A percentile compares a stretch with the other conserved stretches of the same genome.
Evolutionary conservation across 2,888 invertebrate species (phyloP).

Genomic region (Apamea epomidion): DNA sequence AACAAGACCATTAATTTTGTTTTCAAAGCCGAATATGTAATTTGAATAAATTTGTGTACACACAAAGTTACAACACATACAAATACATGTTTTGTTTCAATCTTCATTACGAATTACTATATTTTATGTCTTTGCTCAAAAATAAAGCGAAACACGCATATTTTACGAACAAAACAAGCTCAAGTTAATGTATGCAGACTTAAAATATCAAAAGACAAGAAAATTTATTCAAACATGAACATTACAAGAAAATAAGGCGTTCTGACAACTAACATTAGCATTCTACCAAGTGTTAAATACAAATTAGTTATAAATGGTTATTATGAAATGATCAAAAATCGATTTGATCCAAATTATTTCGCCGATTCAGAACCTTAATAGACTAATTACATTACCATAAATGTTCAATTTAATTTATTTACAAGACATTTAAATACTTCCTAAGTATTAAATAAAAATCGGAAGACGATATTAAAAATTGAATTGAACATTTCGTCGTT

Average conservation of each 20-base stretch:
- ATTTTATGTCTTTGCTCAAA: constrained; percentile 55
- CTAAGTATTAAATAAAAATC: constrained; percentile 63
- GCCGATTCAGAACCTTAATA: constrained; percentile 44
- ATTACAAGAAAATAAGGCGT: constrained; percentile 50
- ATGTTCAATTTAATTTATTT: constrained; percentile 56
- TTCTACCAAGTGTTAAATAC: constrained; percentile 43
- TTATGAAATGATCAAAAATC: constrained; percentile 52
- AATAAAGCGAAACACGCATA: constrained; percentile 60
- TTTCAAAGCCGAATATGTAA: constrained; percentile 22
- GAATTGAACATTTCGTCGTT: constrained; percentile 82
- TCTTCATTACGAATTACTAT: constrained; percentile 49
- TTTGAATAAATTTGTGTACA: constrained; percentile 56
- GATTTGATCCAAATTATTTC: constrained; percentile 44
- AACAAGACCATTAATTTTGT: constrained; percentile 39
- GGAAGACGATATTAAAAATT: constrained; percentile 79
- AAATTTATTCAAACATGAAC: constrained; percentile 63
- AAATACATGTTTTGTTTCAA: constrained; percentile 58
- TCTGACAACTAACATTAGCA: constrained; percentile 56
- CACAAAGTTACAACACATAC: constrained; percentile 36
- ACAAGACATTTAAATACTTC: constrained; percentile 54
- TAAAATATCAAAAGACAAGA: constrained; percentile 58
- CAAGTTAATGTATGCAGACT: constrained; percentile 55
- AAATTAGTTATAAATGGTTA: constrained; percentile 39
- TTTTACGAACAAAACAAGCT: constrained; percentile 56
- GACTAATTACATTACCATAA: constrained; percentile 65